These are phyloP conservation scores for Malachius bipustulatus DNA, from an alignment of 2,888 invertebrate genomes.

Conservation along the genomic window DNA sequence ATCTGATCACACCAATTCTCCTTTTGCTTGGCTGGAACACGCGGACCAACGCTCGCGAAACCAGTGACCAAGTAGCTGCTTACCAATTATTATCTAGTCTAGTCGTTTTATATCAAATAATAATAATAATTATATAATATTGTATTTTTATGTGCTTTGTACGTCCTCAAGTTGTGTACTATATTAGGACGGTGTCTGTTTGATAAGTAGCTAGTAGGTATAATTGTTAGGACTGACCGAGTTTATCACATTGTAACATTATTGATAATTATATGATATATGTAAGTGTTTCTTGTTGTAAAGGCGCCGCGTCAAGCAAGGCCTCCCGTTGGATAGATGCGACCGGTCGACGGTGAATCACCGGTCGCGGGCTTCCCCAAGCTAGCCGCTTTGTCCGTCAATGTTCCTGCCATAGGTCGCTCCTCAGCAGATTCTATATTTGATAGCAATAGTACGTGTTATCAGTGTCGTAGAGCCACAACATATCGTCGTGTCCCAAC, in stretches of 20 bases:
- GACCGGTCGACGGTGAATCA: not conserved
- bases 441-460: constrained; percentile 38
- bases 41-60: constrained; percentile 35
- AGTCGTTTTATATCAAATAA: constrained; percentile 37
- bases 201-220: constrained; percentile 23
- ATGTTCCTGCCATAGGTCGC: constrained; percentile 37
- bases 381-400: constrained; percentile 39
- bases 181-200: constrained; percentile 7
- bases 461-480: constrained; percentile 22
- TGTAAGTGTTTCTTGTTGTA: constrained; percentile 37
- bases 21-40: constrained; percentile 37
- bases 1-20: constrained; percentile 34
- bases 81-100: constrained; percentile 33
- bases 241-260: constrained; percentile 26
- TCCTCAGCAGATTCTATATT: constrained; percentile 30
- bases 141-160: constrained; percentile 38
- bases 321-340: no score
- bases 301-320: no score
- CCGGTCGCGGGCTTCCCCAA: constrained; percentile 13
- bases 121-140: no score
- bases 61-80: constrained; percentile 33
- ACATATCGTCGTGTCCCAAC: constrained; percentile 21
- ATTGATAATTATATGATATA: constrained; percentile 26
- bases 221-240: constrained; percentile 37
- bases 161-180: constrained; percentile 29